These are phyloP conservation scores for Empis stercorea DNA, from an alignment of 2,888 invertebrate species.

Conservation along the genomic window DNA sequence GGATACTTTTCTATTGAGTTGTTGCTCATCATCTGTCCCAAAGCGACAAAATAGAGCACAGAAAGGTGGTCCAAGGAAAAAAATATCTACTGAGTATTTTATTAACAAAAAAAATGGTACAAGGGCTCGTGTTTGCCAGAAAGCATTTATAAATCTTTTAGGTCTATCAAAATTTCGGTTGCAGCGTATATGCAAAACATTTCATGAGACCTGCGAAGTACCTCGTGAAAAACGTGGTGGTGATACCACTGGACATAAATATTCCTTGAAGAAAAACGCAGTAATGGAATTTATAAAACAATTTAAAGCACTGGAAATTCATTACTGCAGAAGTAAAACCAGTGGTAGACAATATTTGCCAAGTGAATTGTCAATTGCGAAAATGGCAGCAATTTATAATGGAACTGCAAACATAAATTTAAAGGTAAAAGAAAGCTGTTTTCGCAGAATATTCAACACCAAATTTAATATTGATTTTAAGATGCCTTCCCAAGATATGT, in stretches of 20 bases:
- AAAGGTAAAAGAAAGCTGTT: constrained; percentile 10
- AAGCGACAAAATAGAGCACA: too few relatives aligned
- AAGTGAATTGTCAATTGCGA: constrained; percentile 12
- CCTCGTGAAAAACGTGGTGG: constrained; percentile 12
- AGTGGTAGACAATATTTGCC: constrained; percentile 10
- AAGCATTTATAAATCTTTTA: constrained; percentile 10
- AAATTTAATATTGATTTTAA: constrained; percentile 17
- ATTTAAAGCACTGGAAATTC: constrained; percentile 15
- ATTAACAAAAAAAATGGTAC: too few relatives aligned
- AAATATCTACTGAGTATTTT: too few relatives aligned
- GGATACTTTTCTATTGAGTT: too few relatives aligned
- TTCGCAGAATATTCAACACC: constrained; percentile 11
- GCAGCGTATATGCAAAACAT: constrained; percentile 7
- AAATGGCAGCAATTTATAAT: constrained; percentile 9
- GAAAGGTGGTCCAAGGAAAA: too few relatives aligned
- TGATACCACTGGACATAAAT: constrained; percentile 7
- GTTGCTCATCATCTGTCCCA: too few relatives aligned
- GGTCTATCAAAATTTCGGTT: constrained; percentile 7
- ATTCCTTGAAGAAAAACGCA: constrained; percentile 5
- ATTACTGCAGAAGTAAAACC: constrained; percentile 14
- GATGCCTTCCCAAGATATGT: constrained; percentile 10
- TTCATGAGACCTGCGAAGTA: constrained; percentile 7
- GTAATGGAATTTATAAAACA: constrained; percentile 14
- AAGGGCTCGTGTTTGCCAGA: constrained; percentile 1
- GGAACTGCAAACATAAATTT: background rate